Percentiles rank a stretch among this genome's conserved stretches.
Conservation (phyloP, 2,113 vertebrate genomes). For the Archilochus colubris region DNA sequence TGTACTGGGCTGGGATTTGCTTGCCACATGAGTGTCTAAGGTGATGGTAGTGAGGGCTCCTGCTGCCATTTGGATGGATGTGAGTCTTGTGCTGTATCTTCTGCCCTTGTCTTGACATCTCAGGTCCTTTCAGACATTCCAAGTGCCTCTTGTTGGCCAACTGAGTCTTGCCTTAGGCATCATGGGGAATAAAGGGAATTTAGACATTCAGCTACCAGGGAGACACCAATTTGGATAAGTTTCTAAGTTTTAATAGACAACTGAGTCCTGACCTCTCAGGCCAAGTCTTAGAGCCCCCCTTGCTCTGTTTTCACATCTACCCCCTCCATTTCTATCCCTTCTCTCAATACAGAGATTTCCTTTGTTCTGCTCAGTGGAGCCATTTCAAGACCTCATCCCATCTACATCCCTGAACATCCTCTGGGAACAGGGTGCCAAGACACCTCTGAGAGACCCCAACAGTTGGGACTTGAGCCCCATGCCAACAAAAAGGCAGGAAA, state of each 20-base stretch:
- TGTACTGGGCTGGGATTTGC: neutral
- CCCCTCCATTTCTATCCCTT: neutral
- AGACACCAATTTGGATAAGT: neutral
- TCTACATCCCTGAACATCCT: neutral
- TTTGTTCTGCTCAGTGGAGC: rapidly evolving
- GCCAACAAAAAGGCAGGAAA: neutral
- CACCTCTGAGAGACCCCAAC: neutral
- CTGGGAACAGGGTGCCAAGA: neutral
- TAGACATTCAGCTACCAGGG: neutral
- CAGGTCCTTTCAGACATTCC: neutral
- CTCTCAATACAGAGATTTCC: rapidly evolving
- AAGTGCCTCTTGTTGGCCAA: neutral
- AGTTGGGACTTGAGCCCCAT: neutral
- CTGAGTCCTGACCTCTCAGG: neutral
- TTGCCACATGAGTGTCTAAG: neutral
- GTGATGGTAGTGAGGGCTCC: neutral
- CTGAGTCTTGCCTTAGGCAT: rapidly evolving
- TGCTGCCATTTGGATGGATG: neutral
- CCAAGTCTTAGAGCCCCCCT: neutral
- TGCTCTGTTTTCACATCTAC: neutral
- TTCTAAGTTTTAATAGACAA: neutral
- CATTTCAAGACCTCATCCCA: neutral
- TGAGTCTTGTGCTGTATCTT: neutral
- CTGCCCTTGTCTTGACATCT: neutral
- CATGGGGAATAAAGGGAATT: neutral